Conservation (phyloP, 2,888 invertebrate genomes). For the Cordylochernes scorpioides region DNA sequence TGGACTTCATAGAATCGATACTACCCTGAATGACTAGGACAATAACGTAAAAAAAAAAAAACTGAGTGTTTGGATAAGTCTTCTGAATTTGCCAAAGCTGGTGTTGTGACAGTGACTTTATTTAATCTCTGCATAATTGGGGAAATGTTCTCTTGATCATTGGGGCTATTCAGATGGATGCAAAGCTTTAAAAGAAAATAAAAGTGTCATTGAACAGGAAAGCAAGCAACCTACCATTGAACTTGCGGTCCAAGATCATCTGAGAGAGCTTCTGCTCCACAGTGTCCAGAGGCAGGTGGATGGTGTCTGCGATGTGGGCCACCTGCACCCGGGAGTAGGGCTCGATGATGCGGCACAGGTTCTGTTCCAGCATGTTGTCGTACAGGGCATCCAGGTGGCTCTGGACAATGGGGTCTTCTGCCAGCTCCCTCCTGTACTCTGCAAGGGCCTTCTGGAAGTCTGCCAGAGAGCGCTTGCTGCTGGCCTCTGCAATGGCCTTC, state of each 20-base stretch:
- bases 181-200: too few species aligned
- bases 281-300: constrained; percentile 50
- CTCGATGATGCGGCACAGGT: constrained; percentile 90
- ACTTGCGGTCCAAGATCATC: constrained; percentile 97
- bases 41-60: too few species aligned
- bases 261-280: constrained; percentile 98
- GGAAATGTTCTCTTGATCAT: too few species aligned
- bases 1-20: too few species aligned
- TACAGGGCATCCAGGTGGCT: constrained; percentile 89
- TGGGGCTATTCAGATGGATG: too few species aligned
- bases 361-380: constrained; percentile 96
- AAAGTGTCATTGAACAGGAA: too few species aligned
- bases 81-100: too few species aligned
- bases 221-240: constrained; percentile 26
- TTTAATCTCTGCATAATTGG: too few species aligned
- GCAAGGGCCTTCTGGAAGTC: constrained; percentile 72
- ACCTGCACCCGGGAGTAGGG: constrained; percentile 87
- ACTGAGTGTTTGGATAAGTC: too few species aligned
- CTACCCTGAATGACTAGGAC: too few species aligned
- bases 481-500: constrained; percentile 84
- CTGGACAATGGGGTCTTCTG: constrained; percentile 83
- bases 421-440: constrained; percentile 59
- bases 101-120: too few species aligned
- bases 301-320: constrained; percentile 64
- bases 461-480: constrained; percentile 80